Percentiles rank a stretch among this genome's conserved stretches.
Evolutionary conservation across 2,113 vertebrate species (phyloP).

Genomic region (Bucco capensis): DNA sequence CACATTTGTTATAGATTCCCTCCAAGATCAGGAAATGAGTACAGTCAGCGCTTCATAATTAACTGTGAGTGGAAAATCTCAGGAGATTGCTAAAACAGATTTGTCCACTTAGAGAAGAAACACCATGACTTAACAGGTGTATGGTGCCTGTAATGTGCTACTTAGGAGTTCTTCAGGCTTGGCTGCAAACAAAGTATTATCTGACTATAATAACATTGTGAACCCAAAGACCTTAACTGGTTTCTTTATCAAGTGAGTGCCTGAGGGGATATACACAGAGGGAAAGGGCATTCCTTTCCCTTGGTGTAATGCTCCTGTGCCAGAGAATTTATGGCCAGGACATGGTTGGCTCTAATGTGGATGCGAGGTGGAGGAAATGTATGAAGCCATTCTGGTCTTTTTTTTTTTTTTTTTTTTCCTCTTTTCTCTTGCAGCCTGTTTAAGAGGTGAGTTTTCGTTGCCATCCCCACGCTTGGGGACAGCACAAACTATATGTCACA

Average conservation of each 20-base stretch:
- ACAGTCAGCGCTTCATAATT: constrained; percentile 44
- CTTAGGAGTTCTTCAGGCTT: constrained; percentile 49
- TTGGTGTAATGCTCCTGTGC: constrained; percentile 48
- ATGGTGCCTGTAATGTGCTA: constrained; percentile 41
- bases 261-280: constrained; percentile 59
- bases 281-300: constrained; percentile 62
- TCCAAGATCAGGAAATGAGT: constrained; percentile 53
- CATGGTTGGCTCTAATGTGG: not conserved
- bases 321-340: constrained; percentile 52
- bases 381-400: not conserved
- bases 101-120: constrained; percentile 54
- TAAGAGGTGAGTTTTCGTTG: not conserved
- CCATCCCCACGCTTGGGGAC: not conserved
- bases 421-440: not conserved
- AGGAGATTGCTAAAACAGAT: constrained; percentile 55
- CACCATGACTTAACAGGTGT: constrained; percentile 49
- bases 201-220: constrained; percentile 53
- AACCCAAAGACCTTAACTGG: constrained; percentile 66
- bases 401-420: not conserved
- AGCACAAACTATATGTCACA: not conserved
- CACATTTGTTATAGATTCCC: constrained; percentile 34
- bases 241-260: constrained; percentile 65
- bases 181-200: constrained; percentile 66
- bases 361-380: not conserved
- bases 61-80: constrained; percentile 50